Evolutionary conservation across 2,797 vertebrate genomes (phyloP), one percentile per base, ranked within the genome.

Genomic region (Ciconia nigra): DNA sequence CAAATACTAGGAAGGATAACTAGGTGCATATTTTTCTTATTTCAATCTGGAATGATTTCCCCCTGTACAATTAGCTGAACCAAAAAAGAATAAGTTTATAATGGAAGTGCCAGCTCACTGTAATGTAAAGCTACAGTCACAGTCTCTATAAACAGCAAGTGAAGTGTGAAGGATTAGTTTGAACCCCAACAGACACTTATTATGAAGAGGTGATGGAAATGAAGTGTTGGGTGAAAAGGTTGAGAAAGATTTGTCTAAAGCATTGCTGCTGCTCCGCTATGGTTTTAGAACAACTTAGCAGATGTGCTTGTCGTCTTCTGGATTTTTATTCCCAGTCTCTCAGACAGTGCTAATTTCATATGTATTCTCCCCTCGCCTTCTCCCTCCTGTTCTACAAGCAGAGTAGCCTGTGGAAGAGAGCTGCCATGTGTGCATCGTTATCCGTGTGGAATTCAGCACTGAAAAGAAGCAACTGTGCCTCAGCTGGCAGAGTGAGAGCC

Each of bases 341-440:
- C 41, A 22, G 10, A 63, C 39, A 6, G n/a, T 42, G n/a, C 39
- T 35, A 1, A 31, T 54, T 81, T 47, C 5, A 0, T 2, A 0
- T 2, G 5, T 79, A 21, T 28, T 82, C 15, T 73, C 14, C 13
- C 52, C 61, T 22, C 4, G 2, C 15, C 18, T 47, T 62, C 61
- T 28, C 26, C 29, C 9, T 31, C 13, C 44, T 21, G 5, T 6
- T 57, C n/a, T 59, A 61, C 42, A 29, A 55, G 37, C 47, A 25
- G 47, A 46, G 22, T 21, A 29, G 26, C 9, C 52, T 31, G 28
- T 18, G 52, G 29, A 11, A 47, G 51, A 41, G 33, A 35, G 47
- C 59, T 4, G 10, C 47, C 5, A 1, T 1, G 28, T 1, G 12
- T 9, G 5, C 3, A 0, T 5, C 3, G 0, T 4, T 33, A 1